Percentiles rank a stretch among this genome's conserved stretches.
Evolutionary conservation across 1,140 invertebrate species (phyloP).

Genomic region (Drosophila busckii): DNA sequence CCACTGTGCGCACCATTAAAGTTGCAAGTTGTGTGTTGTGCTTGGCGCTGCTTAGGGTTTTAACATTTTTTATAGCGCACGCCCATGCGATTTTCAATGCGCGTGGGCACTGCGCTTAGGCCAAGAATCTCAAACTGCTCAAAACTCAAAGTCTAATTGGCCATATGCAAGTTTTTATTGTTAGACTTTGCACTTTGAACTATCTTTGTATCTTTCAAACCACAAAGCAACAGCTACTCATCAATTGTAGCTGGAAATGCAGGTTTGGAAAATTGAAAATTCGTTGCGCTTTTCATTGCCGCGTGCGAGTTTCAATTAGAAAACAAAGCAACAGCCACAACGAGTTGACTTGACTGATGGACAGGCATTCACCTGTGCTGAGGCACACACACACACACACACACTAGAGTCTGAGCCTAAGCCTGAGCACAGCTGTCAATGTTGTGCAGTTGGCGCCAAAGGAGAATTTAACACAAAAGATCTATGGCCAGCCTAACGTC

Average conservation of each 20-base stretch:
- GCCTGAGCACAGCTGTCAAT: constrained; percentile 64
- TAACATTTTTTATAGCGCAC: constrained; percentile 52
- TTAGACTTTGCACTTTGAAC: constrained; percentile 26
- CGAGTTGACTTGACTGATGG: not conserved
- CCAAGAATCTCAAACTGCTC: constrained; percentile 3
- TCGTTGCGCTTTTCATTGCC: constrained; percentile 70
- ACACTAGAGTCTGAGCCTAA: no score
- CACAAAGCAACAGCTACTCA: constrained; percentile 53
- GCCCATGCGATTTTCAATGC: constrained; percentile 12
- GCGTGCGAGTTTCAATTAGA: no score
- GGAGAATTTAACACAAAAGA: constrained; percentile 57
- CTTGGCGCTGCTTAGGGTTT: constrained; percentile 39
- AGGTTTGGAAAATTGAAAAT: no score
- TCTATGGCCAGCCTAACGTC: constrained; percentile 74
- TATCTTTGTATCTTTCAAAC: constrained; percentile 44
- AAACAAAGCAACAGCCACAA: no score
- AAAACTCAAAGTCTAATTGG: not conserved
- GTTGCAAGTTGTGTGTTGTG: constrained; percentile 28
- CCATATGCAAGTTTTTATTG: no score
- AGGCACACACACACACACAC: constrained; percentile 29
- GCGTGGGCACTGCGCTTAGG: constrained; percentile 11
- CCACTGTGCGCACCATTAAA: no score
- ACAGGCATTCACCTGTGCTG: constrained; percentile 6
- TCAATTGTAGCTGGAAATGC: constrained; percentile 41
- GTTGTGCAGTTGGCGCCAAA: constrained; percentile 74